Base-by-base conservation (phyloP, 2,888 invertebrate genomes). In the Gymnocheta viridis region DNA sequence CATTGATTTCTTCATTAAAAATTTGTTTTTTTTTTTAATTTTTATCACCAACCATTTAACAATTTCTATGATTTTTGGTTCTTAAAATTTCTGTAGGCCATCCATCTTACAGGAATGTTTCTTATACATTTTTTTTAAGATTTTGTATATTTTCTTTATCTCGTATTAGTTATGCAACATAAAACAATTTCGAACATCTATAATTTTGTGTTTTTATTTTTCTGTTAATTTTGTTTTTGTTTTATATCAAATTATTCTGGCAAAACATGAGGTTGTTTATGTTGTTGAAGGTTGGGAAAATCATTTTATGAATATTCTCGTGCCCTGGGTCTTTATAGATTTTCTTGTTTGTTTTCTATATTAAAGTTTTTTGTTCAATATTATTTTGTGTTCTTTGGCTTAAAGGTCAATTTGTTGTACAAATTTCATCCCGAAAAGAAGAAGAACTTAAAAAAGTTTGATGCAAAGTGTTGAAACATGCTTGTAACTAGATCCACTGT, bases 91-190 rank as follows among this genome's bases (percentile, higher is more conserved):
- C 32, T 72, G 12, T 35, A 24, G 17, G 17, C 22, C 7, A 19
- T 10, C 22, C 10, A 58, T 32, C 51, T 41, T 56, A 12, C n/a
- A n/a, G n/a, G n/a, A 24, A 60, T 49, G 49, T 49, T 2, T 12
- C 29, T 54, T 44, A 32, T 44, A 4, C 51, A n/a, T 17, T 44
- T 80, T 10, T 49, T 66, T 60, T 12, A 29, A 58, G 41, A 56
- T 49, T 44, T 24, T 12, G 24, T 41, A 38, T 19, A 56, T 44
- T 73, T 54, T 69, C 17, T 44, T 62, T 69, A 54, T 51, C 44
- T 56, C 19, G 44, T 29, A 41, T 35, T 69, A 22, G 74, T 79
- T 79, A 79, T 82, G 74, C 79, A 82, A 74, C 51, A 38, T 12
- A 29, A 6, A 17, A 51, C 24, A 51, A 32, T 6, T n/a, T 62